These are phyloP conservation scores for Trichogramma dendrolimi DNA, from an alignment of 2,888 invertebrate genomes.

Conservation along the genomic window DNA sequence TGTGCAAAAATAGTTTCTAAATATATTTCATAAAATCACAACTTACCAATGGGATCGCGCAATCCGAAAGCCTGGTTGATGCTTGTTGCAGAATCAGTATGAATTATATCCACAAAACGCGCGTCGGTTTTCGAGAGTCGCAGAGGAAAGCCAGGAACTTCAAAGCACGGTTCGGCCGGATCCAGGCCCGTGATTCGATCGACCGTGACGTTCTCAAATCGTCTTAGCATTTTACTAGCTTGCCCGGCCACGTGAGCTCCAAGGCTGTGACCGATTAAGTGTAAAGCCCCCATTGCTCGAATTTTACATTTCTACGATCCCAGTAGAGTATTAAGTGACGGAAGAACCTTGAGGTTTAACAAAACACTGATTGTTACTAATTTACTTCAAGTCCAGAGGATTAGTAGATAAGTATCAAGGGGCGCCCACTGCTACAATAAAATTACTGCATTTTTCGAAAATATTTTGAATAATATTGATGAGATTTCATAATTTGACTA, in stretches of 20 bases:
- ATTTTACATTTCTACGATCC: not conserved
- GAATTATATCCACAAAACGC: conserved; percentile 66
- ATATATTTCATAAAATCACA: not conserved
- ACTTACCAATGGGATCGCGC: not conserved
- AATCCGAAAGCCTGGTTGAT: conserved; percentile 51
- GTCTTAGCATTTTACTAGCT: not conserved
- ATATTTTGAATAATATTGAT: too few species aligned
- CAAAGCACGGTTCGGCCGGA: conserved; percentile 67
- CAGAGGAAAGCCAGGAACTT: conserved; percentile 53
- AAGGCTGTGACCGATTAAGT: conserved; percentile 62
- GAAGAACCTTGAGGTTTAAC: too few species aligned
- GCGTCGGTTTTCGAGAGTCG: conserved; percentile 65
- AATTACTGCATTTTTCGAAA: too few species aligned
- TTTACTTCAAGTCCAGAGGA: too few species aligned
- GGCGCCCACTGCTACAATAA: too few species aligned
- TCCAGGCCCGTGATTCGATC: conserved; percentile 63
- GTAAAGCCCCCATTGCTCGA: conserved; percentile 45
- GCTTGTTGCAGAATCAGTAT: conserved; percentile 67
- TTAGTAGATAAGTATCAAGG: too few species aligned
- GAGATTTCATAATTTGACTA: too few species aligned
- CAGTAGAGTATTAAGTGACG: too few species aligned
- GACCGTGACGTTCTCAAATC: not conserved
- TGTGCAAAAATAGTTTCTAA: too few species aligned
- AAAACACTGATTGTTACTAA: too few species aligned
- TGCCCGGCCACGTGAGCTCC: conserved; percentile 57